Evolutionary conservation across 2,113 vertebrate genomes (phyloP).

Genomic region (Lagopus leucura): DNA sequence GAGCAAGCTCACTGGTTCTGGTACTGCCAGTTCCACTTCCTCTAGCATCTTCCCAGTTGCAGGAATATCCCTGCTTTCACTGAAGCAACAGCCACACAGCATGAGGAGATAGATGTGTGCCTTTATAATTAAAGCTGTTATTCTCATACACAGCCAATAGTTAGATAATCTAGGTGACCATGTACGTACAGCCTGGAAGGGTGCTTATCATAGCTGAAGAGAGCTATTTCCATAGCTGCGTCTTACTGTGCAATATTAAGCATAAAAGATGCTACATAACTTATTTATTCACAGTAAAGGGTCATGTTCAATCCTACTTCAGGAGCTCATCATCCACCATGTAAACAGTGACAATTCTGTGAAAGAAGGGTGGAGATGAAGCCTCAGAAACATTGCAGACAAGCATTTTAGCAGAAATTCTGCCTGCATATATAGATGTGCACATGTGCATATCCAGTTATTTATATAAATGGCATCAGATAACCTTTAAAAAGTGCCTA

Average conservation of each 20-base stretch:
- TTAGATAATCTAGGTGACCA: neutral
- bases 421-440: neutral
- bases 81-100: rapidly evolving
- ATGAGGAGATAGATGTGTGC: neutral
- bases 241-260: neutral
- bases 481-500: neutral
- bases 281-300: neutral
- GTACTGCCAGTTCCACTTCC: neutral
- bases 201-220: neutral
- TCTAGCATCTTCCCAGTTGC: neutral
- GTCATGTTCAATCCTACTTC: neutral
- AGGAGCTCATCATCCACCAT: neutral
- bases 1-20: neutral
- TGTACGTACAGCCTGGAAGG: neutral
- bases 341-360: neutral
- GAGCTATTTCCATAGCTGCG: neutral
- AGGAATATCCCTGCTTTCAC: neutral
- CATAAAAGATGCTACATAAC: neutral
- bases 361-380: neutral
- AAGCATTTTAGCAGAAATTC: neutral
- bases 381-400: neutral
- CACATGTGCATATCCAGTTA: neutral
- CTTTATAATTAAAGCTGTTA: neutral
- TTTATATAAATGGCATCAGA: neutral
- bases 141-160: neutral